Conservation (phyloP, 1,140 invertebrate genomes). For the Dreissena rostriformis region DNA sequence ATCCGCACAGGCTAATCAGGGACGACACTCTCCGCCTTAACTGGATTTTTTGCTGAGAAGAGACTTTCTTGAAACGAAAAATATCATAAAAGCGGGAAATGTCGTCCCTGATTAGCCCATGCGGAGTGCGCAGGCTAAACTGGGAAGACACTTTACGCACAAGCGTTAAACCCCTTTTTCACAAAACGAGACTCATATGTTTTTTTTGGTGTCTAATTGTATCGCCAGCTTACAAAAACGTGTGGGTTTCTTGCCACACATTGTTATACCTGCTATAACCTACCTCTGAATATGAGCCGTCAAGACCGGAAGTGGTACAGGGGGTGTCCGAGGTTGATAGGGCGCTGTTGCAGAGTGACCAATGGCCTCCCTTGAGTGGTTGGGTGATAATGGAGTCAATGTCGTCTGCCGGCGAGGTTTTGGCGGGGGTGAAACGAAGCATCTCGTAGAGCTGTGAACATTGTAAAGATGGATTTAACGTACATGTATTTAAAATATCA, state of each 20-base stretch:
- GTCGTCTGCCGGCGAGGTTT: slow-evolving; percentile 8
- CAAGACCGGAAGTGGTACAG: not conserved
- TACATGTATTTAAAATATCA: too few relatives aligned
- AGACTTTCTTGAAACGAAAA: not conserved
- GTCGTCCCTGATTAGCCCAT: not conserved
- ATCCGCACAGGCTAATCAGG: too few relatives aligned
- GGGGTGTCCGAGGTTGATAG: slow-evolving; percentile 7
- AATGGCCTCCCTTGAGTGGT: not conserved
- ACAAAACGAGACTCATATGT: not conserved
- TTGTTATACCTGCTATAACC: not conserved
- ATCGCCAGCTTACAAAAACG: not conserved
- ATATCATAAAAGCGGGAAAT: not conserved
- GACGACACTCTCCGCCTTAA: not conserved
- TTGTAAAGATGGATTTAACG: too few relatives aligned
- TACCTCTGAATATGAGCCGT: slow-evolving; percentile 46
- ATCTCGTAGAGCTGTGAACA: slow-evolving; percentile 13
- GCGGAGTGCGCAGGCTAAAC: not conserved
- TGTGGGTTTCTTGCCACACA: not conserved
- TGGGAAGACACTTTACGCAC: not conserved
- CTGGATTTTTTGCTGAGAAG: not conserved
- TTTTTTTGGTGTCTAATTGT: not conserved
- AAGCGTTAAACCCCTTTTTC: not conserved
- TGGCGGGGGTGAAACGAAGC: slow-evolving; percentile 45
- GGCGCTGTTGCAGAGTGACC: not conserved
- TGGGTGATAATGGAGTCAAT: slow-evolving; percentile 41